Evolutionary conservation across 2,113 vertebrate species (phyloP), one percentile per base, ranked within the genome.

Genomic region (Dasyornis broadbenti): DNA sequence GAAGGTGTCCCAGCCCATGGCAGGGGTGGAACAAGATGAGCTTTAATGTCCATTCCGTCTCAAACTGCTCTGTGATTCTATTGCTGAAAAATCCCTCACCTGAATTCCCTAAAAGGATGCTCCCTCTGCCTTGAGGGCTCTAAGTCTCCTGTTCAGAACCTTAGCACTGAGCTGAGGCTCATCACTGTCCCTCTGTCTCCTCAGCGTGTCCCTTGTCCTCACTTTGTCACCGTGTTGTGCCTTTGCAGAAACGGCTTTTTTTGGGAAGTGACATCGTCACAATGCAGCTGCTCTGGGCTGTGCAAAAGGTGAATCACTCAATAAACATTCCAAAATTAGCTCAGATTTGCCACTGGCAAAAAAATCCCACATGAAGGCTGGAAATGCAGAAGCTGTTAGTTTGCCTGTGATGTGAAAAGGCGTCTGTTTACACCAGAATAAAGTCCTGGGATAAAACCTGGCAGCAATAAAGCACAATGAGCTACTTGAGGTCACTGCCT

Each of bases 321-420:
- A 81, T 82, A 94, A 96, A 86, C 60, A 64, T 82, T 68, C 82
- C 44, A 83, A 33, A 92, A 77, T 73, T 80, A 95, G 63, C 75
- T 96, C 39, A 54, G 60, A 57, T 77, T 70, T 94, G 76, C 88
- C 50, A 6, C 42, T 42, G 82, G 95, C 82, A 88, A 85, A 96
- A 47, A 60, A 53, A 52, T 23, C 7, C 27, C 89, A 39, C 47
- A 2, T 33, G 76, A 77, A 79, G 49, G 27, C n/a, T 27, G 23
- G 79, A 73, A 90, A 42, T 2, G 1, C 42, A 45, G 70, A 83
- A 76, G 45, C 56, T 90, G 69, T 90, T 65, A 20, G 35, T 63
- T 42, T 49, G 39, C 17, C 47, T 64, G 66, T 35, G 72, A 70
- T 30, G 56, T 75, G 80, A 75, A 64, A 94, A 95, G 77, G 69